Evolutionary conservation across 2,888 invertebrate genomes (phyloP).

Genomic region (Clanis bilineata): DNA sequence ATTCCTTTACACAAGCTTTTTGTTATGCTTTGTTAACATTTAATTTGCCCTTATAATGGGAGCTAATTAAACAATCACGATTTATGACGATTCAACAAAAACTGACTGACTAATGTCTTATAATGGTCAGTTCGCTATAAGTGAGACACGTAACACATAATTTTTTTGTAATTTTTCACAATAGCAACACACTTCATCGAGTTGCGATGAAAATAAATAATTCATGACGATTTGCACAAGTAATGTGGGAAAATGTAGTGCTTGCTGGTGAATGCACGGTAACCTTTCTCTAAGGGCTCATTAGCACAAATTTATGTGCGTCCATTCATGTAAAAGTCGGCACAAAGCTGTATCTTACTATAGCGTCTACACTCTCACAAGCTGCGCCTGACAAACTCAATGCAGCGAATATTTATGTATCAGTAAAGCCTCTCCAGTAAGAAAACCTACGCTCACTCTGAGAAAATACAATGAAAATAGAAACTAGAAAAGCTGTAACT

Average conservation of each 20-base stretch:
- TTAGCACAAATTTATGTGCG: conserved; percentile 59
- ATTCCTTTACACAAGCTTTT: conserved; percentile 9
- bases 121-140: conserved; percentile 5
- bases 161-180: conserved; percentile 47
- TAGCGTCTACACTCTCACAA: conserved; percentile 40
- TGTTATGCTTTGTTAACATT: background rate
- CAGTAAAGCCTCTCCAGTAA: conserved; percentile 39
- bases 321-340: conserved; percentile 34
- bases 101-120: conserved; percentile 2
- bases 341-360: conserved; percentile 34
- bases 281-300: conserved; percentile 64
- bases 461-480: conserved; percentile 49
- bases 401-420: conserved; percentile 44
- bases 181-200: conserved; percentile 52
- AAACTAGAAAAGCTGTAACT: conserved; percentile 60
- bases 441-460: conserved; percentile 52
- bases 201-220: conserved; percentile 57
- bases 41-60: conserved; percentile 13
- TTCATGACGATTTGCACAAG: conserved; percentile 62
- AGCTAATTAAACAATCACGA: conserved; percentile 6
- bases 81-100: conserved; percentile 2
- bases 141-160: background rate
- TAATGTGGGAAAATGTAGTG: conserved; percentile 64
- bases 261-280: conserved; percentile 45
- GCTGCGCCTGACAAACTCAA: conserved; percentile 31